phyloP scores from a whole-genome alignment of 1,140 invertebrate species.

The Drosophila parabipectinata region DNA sequence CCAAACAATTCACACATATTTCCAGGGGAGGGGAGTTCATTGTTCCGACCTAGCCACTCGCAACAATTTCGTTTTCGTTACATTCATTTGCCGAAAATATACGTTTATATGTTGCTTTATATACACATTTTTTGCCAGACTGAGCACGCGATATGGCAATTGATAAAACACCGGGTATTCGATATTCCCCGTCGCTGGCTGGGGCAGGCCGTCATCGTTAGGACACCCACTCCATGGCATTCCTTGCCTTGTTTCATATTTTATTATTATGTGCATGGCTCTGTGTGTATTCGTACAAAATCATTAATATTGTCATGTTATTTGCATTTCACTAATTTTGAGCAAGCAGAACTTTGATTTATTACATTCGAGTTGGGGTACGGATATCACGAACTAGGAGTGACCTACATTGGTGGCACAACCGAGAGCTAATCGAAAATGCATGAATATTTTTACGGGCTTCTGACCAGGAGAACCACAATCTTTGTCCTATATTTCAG shows the following conservation, averaged over 20 bases:
- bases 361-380: slow-evolving; percentile 29
- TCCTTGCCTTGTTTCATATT: slow-evolving; percentile 47
- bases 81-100: slow-evolving; percentile 39
- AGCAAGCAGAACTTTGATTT: slow-evolving; percentile 69
- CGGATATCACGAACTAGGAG: slow-evolving; percentile 16
- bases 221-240: slow-evolving; percentile 21
- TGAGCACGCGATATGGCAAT: slow-evolving; percentile 76
- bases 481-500: no score
- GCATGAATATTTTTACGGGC: neutral
- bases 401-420: slow-evolving; percentile 32
- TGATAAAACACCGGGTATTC: slow-evolving; percentile 81
- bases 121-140: slow-evolving; percentile 47
- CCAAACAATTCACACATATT: slow-evolving; percentile 67
- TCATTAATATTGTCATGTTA: slow-evolving; percentile 79
- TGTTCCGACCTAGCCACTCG: slow-evolving; percentile 49
- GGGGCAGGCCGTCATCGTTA: slow-evolving; percentile 35
- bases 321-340: slow-evolving; percentile 75
- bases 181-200: slow-evolving; percentile 65
- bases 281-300: slow-evolving; percentile 41
- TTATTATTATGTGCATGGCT: slow-evolving; percentile 51
- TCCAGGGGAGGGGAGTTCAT: slow-evolving; percentile 44
- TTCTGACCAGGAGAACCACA: no score
- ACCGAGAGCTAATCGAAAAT: neutral
- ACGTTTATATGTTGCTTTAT: slow-evolving; percentile 30
- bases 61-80: slow-evolving; percentile 46